phyloP scores from a whole-genome alignment of 2,797 vertebrate genomes.

The Acrocephalus scirpaceus region DNA sequence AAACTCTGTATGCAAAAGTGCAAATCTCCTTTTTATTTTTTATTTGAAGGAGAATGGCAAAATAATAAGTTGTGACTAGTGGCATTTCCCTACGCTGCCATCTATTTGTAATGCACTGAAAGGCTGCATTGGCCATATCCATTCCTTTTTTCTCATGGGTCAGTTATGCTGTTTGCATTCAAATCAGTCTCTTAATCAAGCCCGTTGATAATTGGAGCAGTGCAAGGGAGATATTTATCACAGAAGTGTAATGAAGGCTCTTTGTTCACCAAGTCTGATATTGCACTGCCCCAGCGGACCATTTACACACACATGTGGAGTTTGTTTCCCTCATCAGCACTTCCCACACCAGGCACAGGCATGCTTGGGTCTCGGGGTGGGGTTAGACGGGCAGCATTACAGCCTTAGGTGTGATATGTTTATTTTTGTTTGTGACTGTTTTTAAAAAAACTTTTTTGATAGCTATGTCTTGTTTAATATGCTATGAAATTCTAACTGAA shows the following conservation, averaged over 20 bases:
- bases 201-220: constrained; percentile 36
- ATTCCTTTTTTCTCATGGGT: constrained; percentile 52
- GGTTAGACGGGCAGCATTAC: background rate
- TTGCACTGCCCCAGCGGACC: background rate
- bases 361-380: background rate
- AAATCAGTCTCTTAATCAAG: constrained; percentile 59
- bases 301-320: background rate
- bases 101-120: constrained; percentile 29
- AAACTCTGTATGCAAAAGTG: background rate
- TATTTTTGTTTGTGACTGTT: background rate
- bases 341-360: background rate
- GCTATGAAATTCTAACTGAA: background rate
- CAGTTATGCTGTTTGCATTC: constrained; percentile 57
- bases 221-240: constrained; percentile 23
- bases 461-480: background rate
- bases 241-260: background rate
- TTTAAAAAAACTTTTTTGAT: background rate
- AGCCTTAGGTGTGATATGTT: background rate
- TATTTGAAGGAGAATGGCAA: background rate
- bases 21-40: background rate
- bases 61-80: background rate
- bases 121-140: background rate
- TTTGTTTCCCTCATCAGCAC: constrained; percentile 1
- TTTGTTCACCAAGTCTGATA: background rate
- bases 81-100: constrained; percentile 27